These are phyloP conservation scores for Hylaeus volcanicus DNA, from an alignment of 1,140 invertebrate genomes.

Conservation along the genomic window DNA sequence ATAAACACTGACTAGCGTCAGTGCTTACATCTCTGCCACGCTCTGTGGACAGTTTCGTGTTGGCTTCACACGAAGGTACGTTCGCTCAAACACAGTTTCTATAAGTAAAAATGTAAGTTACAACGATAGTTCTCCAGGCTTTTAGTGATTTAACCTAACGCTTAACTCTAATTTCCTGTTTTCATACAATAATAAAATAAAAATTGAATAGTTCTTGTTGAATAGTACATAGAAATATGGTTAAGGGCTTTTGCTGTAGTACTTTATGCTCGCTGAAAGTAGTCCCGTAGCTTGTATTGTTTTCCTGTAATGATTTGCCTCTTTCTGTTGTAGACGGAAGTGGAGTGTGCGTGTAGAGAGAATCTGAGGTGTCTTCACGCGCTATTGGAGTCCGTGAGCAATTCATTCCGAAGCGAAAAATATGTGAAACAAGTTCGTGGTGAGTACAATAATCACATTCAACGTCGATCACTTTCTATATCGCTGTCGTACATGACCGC, in stretches of 20 bases:
- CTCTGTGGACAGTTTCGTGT: background rate
- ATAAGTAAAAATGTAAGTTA: background rate
- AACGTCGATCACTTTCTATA: slow-evolving; percentile 29
- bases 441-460: slow-evolving; percentile 70
- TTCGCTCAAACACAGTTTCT: background rate
- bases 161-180: too few species aligned
- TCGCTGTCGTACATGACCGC: slow-evolving; percentile 58
- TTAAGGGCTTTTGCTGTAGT: background rate
- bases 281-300: background rate
- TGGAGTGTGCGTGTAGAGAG: slow-evolving; percentile 87
- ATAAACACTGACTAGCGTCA: background rate
- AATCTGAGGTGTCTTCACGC: slow-evolving; percentile 86
- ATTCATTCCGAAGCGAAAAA: slow-evolving; percentile 74
- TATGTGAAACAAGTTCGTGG: slow-evolving; percentile 77
- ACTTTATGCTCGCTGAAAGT: background rate
- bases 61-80: background rate
- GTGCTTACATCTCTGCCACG: background rate
- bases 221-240: too few species aligned
- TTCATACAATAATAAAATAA: too few species aligned
- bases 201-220: too few species aligned
- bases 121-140: background rate
- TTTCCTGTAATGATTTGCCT: background rate
- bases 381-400: slow-evolving; percentile 80
- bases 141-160: background rate
- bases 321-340: slow-evolving; percentile 84